Percentiles rank a stretch among this genome's conserved stretches.
Evolutionary conservation across 1,140 invertebrate species (phyloP).

Genomic region (Bactericera cockerelli): DNA sequence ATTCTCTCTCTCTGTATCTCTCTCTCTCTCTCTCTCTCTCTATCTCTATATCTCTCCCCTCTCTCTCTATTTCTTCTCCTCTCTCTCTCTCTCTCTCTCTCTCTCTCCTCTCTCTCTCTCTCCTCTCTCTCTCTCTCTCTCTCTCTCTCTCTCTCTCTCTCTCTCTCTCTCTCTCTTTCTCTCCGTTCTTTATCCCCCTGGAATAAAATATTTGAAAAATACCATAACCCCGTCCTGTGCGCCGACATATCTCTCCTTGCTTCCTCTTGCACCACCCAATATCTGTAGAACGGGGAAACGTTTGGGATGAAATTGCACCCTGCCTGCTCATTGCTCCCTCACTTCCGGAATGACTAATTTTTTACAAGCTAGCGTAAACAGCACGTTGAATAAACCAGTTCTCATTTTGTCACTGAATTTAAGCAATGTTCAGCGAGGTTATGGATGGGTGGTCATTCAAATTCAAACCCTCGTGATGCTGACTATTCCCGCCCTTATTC

Average conservation of each 20-base stretch:
- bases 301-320: background rate
- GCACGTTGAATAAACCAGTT: no score
- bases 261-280: background rate
- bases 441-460: no score
- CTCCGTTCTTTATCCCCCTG: no score
- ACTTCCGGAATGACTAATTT: background rate
- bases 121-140: background rate
- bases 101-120: background rate
- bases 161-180: background rate
- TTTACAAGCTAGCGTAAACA: no score
- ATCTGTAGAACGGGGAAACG: background rate
- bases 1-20: background rate
- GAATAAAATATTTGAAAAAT: no score
- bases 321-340: background rate
- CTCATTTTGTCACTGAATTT: no score
- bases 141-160: background rate
- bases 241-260: background rate
- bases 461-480: no score
- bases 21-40: background rate
- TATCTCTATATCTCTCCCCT: background rate
- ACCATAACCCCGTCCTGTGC: no score
- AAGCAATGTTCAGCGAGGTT: no score
- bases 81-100: background rate
- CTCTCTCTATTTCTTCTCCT: background rate
- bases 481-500: no score